Evolutionary conservation across 2,888 invertebrate genomes (phyloP), one percentile per base, ranked within the genome.

Genomic region (Sussaba pulchella): DNA sequence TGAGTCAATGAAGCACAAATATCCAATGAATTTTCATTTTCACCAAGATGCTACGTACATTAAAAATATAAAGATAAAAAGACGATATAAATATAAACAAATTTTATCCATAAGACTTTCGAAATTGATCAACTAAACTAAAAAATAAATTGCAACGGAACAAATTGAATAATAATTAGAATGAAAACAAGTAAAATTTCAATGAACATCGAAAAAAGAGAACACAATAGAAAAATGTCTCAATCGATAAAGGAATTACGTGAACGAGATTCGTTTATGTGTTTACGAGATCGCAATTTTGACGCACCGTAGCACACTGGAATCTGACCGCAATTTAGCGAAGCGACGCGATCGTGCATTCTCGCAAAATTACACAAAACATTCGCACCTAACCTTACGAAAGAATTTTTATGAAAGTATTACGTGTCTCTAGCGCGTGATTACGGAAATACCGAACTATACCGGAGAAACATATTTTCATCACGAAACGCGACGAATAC

Each of bases 381-480:
- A 57, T 43, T 69, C 26, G 26, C 54, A 26, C 41, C 57, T 59
- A 57, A 43, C 39, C 64, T 79, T 79, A 74, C 78, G 78, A 79
- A 79, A 79, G 17, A 47, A 54, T 73, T 78, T 77, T 78, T 50
- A 78, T 31, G 47, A 78, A 74, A 78, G 69, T 78, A 74, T 78
- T 78, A 74, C 78, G 73, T 57, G 26, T 6, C 31, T 26, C 61
- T 10, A 39, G 47, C 31, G 31, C n/a, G 19, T 21, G 52, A 45
- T 70, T 50, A 66, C 21, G 47, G 50, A 54, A 72, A 73, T 52
- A 8, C 21, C 12, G 8, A 45, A n/a, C 17, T 54, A 63, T 39
- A n/a, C 19, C 54, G 10, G 54, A 41, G 24, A 5, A 19, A 36
- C 6, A 39, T 43, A 17, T 66, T 50, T 31, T 9, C 41, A 47